Base-by-base conservation (phyloP, 2,797 vertebrate genomes). In the Phataginus tricuspis region DNA sequence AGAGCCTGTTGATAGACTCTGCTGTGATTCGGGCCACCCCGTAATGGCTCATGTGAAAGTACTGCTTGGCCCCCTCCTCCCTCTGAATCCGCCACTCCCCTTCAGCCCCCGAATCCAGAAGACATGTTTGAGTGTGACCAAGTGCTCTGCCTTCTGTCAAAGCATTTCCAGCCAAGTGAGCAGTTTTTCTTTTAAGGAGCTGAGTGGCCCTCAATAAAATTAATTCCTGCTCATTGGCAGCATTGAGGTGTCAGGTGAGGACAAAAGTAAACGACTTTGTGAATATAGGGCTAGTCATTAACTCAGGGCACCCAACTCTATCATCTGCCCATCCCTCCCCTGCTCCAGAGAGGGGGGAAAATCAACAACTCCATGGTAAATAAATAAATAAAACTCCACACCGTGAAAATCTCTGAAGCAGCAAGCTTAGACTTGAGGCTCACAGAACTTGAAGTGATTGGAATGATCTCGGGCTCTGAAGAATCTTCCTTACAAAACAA, bases 251-350 rank as follows among this genome's bases (percentile, higher is more conserved):
- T 96, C 63, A 94, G 98, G 97, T 53, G 90, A 97, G 97, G 97
- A 98, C 98, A 98, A 98, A 98, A 98, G 96, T 97, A 97, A 98
- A 98, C 29, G 97, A 98, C 97, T 96, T 97, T 98, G 98, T 99
- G 99, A 99, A 99, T 99, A 98, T 97, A 99, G 98, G 98, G 98
- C 97, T 97, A 97, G 98, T 98, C 98, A 99, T 99, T 99, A 99
- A 98, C 98, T 95, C 86, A 29, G 97, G 97, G 98, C 98, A 97
- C 87, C 97, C 97, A 98, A 98, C 98, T 98, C 98, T 96, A 98
- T 99, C 98, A 98, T 98, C 98, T 98, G 97, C 98, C 97, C 96
- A 96, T 95, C 96, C 86, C 94, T 97, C 92, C 57, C 0, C 21
- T 86, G 94, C 93, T 96, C 42, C 80, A 94, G 90, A 93, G 88